Evolutionary conservation across 2,113 vertebrate species (phyloP).

Genomic region (Copsychus sechellarum): DNA sequence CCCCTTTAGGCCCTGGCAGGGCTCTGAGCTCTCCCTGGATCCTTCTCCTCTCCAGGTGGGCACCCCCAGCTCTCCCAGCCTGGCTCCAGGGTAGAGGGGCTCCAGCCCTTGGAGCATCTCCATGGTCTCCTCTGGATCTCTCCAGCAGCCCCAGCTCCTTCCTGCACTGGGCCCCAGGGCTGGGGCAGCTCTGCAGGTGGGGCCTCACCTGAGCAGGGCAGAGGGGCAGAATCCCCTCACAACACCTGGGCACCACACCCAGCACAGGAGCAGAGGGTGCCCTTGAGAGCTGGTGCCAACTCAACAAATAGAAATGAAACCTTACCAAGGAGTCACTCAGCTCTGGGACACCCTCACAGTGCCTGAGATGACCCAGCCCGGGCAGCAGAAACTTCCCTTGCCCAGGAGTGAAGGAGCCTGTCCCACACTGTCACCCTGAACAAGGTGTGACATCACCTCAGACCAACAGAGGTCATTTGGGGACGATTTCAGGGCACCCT

Average conservation of each 20-base stretch:
- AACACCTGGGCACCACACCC: not conserved
- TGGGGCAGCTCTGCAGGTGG: not conserved
- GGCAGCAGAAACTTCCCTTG: not conserved
- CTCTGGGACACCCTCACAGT: not conserved
- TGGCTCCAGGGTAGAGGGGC: too few relatives aligned
- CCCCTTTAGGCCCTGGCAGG: too few relatives aligned
- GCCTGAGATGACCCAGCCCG: not conserved
- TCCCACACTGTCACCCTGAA: fast-evolving
- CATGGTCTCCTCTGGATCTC: fast-evolving
- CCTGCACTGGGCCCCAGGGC: not conserved
- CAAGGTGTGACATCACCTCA: not conserved
- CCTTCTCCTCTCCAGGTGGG: too few relatives aligned
- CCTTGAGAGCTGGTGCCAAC: not conserved
- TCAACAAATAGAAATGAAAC: not conserved
- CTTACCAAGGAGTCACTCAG: not conserved
- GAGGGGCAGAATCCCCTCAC: not conserved
- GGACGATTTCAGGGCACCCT: not conserved
- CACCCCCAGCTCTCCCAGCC: too few relatives aligned
- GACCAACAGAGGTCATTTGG: not conserved
- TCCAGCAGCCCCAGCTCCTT: not conserved
- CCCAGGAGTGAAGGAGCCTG: not conserved
- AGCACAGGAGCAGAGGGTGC: fast-evolving
- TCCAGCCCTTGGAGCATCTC: not conserved
- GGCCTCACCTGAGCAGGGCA: not conserved
- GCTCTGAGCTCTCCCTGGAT: too few relatives aligned